Base-by-base conservation (phyloP, 1,140 invertebrate species). In the Spodoptera litura region DNA sequence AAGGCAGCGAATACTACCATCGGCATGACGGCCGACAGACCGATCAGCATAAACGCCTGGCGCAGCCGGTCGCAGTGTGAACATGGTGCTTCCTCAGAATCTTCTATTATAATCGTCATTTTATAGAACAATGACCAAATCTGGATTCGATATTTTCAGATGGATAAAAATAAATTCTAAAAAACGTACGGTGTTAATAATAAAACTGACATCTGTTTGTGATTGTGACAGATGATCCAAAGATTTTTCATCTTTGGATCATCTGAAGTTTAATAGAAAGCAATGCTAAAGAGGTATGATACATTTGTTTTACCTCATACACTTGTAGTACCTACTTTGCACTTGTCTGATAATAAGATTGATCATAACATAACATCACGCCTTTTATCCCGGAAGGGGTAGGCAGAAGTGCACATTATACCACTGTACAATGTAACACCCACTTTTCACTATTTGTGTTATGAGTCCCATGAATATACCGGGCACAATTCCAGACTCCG, bases 1-100 rank as follows among this genome's bases (percentile, higher is more conserved):
- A 89, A 35, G 15, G 80, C 83, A 1, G 83, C 83, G 55, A 91
- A 90, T 0, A 86, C 31, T 0, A 91, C 25, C 73, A 92, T 88
- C 3, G 89, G 89, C 13, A 89, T 11, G 0, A 90, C 84, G 10
- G 90, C 84, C 3, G 90, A 89, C 8, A 83, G 62, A 8, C 85
- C 88, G 11, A 90, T 82, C 55, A 89, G 27, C 3, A 88, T 58
- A 52, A 92, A 90, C 0, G 83, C 85, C 38, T 78, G 87, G 13
- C 83, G 75, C 2, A 89, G 13, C 38, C 83, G 76, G 4, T 62
- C 72, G 66, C 90, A 92, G n/a, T 87, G 84, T 2, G 84, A 82
- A 61, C 87, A 90, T 9, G 83, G 81, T 5, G 86, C 66, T 64
- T 88, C 83, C 58, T 87, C 82, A 12, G 84, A 77, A 10, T 86